Evolutionary conservation across 2,797 vertebrate genomes (phyloP).

Genomic region (Danio kyathit): DNA sequence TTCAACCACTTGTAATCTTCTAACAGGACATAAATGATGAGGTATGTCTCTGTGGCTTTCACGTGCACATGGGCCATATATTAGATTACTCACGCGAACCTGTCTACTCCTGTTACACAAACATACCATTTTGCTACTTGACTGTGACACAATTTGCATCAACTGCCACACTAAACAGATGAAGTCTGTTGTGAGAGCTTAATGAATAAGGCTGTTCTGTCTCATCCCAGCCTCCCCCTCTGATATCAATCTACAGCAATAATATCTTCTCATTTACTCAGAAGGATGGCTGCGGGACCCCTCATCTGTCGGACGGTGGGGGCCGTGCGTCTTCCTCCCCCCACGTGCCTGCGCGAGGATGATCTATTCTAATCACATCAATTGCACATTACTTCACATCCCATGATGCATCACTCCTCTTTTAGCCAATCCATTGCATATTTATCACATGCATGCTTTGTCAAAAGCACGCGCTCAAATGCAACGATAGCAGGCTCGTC

Average conservation of each 20-base stretch:
- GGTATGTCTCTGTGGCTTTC: slow-evolving; percentile 41
- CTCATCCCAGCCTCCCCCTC: slow-evolving; percentile 52
- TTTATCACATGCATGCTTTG: slow-evolving; percentile 58
- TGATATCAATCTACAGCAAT: slow-evolving; percentile 53
- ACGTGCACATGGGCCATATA: slow-evolving; percentile 29
- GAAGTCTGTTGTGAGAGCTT: slow-evolving; percentile 54
- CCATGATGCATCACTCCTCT: slow-evolving; percentile 62
- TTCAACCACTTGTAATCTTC: slow-evolving; percentile 36
- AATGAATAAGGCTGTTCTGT: slow-evolving; percentile 56
- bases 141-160: slow-evolving; percentile 57
- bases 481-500: slow-evolving; percentile 23
- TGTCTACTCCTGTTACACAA: slow-evolving; percentile 51
- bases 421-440: slow-evolving; percentile 64
- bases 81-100: slow-evolving; percentile 50
- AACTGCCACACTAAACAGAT: slow-evolving; percentile 59
- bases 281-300: slow-evolving; percentile 55
- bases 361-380: slow-evolving; percentile 67
- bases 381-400: slow-evolving; percentile 61
- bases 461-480: slow-evolving; percentile 30
- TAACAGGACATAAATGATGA: slow-evolving; percentile 48
- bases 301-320: slow-evolving; percentile 36
- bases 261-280: slow-evolving; percentile 58
- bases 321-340: slow-evolving; percentile 51
- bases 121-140: slow-evolving; percentile 49
- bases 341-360: slow-evolving; percentile 51